A percentile compares a stretch with the other conserved stretches of the same genome.
Conservation (phyloP, 1,140 invertebrate genomes). For the Brachionus rubens region DNA sequence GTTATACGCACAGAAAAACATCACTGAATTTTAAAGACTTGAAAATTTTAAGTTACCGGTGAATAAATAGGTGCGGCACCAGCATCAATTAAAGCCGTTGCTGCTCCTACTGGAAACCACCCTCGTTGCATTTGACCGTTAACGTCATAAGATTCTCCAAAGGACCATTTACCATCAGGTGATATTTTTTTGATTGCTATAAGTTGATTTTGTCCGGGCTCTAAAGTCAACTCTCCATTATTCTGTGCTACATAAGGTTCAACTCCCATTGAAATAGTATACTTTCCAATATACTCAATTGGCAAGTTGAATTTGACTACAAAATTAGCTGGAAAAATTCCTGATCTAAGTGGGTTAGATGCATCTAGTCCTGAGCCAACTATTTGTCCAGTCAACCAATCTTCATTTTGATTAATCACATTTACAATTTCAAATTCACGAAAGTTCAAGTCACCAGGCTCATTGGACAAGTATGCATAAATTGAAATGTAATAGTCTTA, state of each 20-base stretch:
- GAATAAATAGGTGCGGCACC: not conserved
- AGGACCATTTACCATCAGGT: slow-evolving; percentile 36
- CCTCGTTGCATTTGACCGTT: slow-evolving; percentile 18
- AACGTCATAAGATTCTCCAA: slow-evolving; percentile 12
- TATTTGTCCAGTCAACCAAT: slow-evolving; percentile 95
- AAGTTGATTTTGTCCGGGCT: slow-evolving; percentile 50
- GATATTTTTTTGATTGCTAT: slow-evolving; percentile 49
- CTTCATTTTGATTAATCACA: slow-evolving; percentile 69
- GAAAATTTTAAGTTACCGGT: not conserved
- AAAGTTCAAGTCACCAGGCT: slow-evolving; percentile 85
- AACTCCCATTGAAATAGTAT: slow-evolving; percentile 20
- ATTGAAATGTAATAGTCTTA: slow-evolving; percentile 73
- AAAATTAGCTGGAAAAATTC: slow-evolving; percentile 79
- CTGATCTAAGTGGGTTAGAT: slow-evolving; percentile 62
- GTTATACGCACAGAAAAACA: not conserved
- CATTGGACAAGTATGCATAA: slow-evolving; percentile 70
- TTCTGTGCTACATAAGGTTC: slow-evolving; percentile 45
- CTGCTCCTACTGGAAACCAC: slow-evolving; percentile 30
- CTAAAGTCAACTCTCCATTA: slow-evolving; percentile 49
- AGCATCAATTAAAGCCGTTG: slow-evolving; percentile 1
- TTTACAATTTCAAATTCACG: slow-evolving; percentile 80
- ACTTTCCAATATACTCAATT: slow-evolving; percentile 7
- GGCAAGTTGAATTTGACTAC: slow-evolving; percentile 56
- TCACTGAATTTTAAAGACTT: not conserved
- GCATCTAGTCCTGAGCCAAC: slow-evolving; percentile 63